Percentiles rank a stretch among this genome's conserved stretches.
Conservation (phyloP, 2,113 vertebrate genomes). For the Antennarius striatus region DNA sequence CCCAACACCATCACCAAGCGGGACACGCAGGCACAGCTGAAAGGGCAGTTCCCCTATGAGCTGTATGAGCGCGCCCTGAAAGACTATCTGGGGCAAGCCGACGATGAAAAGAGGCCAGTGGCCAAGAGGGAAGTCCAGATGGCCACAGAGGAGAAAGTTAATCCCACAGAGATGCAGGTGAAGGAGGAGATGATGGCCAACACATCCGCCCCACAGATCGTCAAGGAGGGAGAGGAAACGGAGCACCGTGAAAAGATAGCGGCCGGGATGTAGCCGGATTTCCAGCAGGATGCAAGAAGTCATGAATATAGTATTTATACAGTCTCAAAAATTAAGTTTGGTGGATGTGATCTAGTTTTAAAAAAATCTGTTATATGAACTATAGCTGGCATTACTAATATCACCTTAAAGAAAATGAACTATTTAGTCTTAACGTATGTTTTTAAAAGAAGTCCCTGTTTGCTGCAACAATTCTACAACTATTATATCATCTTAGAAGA, state of each 20-base stretch:
- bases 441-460: constrained; percentile 62
- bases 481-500: constrained; percentile 38
- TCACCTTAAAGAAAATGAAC: constrained; percentile 62
- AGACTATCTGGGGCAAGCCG: constrained; percentile 83
- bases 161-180: constrained; percentile 52
- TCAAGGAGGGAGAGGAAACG: constrained; percentile 79
- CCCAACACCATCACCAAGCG: constrained; percentile 85
- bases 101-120: constrained; percentile 60
- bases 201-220: constrained; percentile 87
- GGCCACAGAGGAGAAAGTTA: constrained; percentile 36
- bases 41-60: constrained; percentile 84
- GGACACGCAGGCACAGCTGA: constrained; percentile 70
- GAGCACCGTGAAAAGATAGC: constrained; percentile 85
- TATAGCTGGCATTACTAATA: constrained; percentile 69
- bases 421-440: constrained; percentile 34
- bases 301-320: constrained; percentile 74
- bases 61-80: constrained; percentile 86
- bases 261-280: constrained; percentile 84
- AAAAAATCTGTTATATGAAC: constrained; percentile 75
- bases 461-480: constrained; percentile 71
- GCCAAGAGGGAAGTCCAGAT: constrained; percentile 82
- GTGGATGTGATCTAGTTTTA: constrained; percentile 81
- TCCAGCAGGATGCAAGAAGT: constrained; percentile 43
- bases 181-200: constrained; percentile 80
- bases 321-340: constrained; percentile 74